These are phyloP conservation scores for Pipra filicauda DNA, from an alignment of 2,113 vertebrate species.

Conservation along the genomic window DNA sequence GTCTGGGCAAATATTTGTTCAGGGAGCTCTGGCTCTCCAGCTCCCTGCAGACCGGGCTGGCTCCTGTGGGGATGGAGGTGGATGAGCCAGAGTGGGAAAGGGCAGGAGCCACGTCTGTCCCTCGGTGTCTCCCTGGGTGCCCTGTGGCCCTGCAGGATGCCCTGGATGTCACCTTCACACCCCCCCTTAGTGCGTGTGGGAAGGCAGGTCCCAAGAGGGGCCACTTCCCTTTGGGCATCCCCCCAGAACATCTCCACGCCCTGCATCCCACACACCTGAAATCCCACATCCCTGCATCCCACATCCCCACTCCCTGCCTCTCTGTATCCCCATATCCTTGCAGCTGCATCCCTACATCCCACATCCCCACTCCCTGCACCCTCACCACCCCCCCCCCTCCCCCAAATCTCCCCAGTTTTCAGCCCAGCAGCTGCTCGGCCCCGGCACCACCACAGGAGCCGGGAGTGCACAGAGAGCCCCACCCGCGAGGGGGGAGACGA, in stretches of 20 bases:
- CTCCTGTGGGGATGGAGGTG: not conserved
- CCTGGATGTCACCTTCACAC: not conserved
- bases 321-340: not conserved
- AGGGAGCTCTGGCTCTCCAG: not conserved
- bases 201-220: not conserved
- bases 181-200: fast-evolving
- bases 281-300: not conserved
- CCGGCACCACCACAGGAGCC: not conserved
- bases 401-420: not conserved
- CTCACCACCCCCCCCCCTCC: not conserved
- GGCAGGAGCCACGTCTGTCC: not conserved
- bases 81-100: not conserved
- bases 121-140: fast-evolving
- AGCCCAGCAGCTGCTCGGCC: not conserved
- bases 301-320: not conserved
- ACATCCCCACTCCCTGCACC: not conserved
- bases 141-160: not conserved
- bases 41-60: fast-evolving
- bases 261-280: not conserved
- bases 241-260: not conserved
- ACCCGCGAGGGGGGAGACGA: fast-evolving
- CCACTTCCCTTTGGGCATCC: not conserved
- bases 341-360: not conserved
- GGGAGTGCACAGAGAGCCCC: not conserved
- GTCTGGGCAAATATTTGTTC: not conserved